These are phyloP conservation scores for Paramormyrops kingsleyae DNA, from an alignment of 2,113 vertebrate genomes.

Conservation along the genomic window DNA sequence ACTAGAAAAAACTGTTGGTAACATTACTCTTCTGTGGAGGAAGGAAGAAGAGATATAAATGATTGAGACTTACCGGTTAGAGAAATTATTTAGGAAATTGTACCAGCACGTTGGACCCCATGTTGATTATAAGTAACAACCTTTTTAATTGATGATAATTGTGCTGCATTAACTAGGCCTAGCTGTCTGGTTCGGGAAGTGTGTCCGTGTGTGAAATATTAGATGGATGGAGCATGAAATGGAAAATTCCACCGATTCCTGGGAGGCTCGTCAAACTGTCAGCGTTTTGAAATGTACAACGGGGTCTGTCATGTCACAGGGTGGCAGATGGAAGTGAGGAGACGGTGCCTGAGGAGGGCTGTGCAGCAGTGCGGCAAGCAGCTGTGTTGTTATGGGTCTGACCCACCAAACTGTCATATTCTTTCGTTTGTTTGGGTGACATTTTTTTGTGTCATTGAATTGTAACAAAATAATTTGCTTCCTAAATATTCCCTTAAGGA, in stretches of 20 bases:
- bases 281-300: conserved; percentile 21
- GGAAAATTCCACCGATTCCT: conserved; percentile 35
- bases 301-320: conserved; percentile 30
- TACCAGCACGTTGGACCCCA: neutral
- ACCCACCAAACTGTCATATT: neutral
- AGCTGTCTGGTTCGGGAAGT: conserved; percentile 3
- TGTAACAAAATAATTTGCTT: neutral
- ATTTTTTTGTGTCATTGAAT: neutral
- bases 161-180: conserved; percentile 6
- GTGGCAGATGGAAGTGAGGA: neutral
- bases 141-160: neutral
- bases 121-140: neutral
- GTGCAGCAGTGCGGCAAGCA: neutral
- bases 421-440: neutral
- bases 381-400: neutral
- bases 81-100: neutral
- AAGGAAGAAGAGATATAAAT: neutral
- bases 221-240: conserved; percentile 30
- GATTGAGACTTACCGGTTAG: neutral
- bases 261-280: conserved; percentile 33
- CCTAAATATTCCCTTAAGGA: neutral
- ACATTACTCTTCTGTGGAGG: neutral
- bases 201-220: conserved; percentile 29
- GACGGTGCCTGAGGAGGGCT: neutral
- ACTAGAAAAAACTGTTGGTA: neutral